These are phyloP conservation scores for Chaitophorus viminalis DNA, from an alignment of 2,888 invertebrate genomes.

Conservation along the genomic window DNA sequence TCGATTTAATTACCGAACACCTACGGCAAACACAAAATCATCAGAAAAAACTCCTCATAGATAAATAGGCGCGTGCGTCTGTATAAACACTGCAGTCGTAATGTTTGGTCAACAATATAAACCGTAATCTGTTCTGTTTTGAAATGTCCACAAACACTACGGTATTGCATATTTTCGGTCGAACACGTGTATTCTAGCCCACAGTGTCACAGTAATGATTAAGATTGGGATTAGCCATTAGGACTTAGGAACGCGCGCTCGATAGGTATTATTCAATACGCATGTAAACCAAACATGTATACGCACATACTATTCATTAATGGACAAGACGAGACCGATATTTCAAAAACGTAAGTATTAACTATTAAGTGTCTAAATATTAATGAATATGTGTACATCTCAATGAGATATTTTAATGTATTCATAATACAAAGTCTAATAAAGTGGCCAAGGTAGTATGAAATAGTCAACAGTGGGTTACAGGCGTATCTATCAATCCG, in stretches of 20 bases:
- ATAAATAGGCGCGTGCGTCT: background rate
- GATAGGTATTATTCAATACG: background rate
- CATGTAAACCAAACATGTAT: background rate
- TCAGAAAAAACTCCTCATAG: background rate
- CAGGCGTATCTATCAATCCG: background rate
- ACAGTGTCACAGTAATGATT: too few relatives aligned
- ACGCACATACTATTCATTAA: background rate
- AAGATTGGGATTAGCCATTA: too few relatives aligned
- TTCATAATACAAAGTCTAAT: constrained; percentile 21
- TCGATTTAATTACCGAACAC: constrained; percentile 43
- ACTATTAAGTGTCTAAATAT: background rate
- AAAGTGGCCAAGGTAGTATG: constrained; percentile 44
- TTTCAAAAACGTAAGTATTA: background rate
- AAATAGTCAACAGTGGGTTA: constrained; percentile 28
- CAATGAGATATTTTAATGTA: constrained; percentile 38
- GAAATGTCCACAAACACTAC: background rate
- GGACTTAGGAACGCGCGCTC: background rate
- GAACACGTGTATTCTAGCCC: background rate
- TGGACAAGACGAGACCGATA: background rate
- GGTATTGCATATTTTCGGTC: background rate
- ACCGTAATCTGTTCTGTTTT: background rate
- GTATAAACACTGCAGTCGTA: background rate
- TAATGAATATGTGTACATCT: background rate
- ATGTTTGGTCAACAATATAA: background rate
- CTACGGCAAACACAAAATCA: constrained; percentile 17